Base-by-base conservation (phyloP, 1,140 invertebrate species). In the Hyphantria cunea region DNA sequence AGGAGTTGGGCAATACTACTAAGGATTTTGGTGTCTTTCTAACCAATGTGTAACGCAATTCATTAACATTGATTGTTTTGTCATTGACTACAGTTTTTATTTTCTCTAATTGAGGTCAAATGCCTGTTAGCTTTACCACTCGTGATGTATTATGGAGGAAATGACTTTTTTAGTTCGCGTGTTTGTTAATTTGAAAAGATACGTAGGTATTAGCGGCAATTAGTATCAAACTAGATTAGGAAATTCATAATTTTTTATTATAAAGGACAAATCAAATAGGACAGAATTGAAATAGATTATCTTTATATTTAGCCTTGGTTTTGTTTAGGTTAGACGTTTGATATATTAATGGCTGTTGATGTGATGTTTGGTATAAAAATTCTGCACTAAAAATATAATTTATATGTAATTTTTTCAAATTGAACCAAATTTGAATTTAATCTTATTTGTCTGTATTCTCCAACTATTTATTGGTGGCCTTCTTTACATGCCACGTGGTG, bases 31-130 rank as follows among this genome's bases (percentile, higher is more conserved):
- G 31, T 47, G 9, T 12, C 41, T 51, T 41, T 45, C 37, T 34
- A 68, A 71, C 64, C 51, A 77, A 77, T 77, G 62, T 70, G 60
- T 62, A 55, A 42, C 56, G 53, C 54, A 63, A 72, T 74, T 80
- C 73, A 77, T 81, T 83, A 74, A 70, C 68, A 69, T 50, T 76
- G 74, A 83, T 83, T 80, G 75, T 80, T 81, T 80, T 80, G 78
- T 76, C 81, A 81, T 84, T 83, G 78, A 68, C 44, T 68, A 64
- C 39, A 73, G 66, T 78, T 80, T 80, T 80, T 81, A 72, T 74
- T 83, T 80, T 76, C 61, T 66, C 69, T 79, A 81, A 83, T 81
- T 84, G 77, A 74, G 78, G 78, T 70, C 76, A 81, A 79, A 71
- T 70, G 76, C 45, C 69, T 68, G 64, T 80, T 79, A 79, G 70